Evolutionary conservation across 2,888 invertebrate species (phyloP).

Genomic region (Priocnemis perturbator): DNA sequence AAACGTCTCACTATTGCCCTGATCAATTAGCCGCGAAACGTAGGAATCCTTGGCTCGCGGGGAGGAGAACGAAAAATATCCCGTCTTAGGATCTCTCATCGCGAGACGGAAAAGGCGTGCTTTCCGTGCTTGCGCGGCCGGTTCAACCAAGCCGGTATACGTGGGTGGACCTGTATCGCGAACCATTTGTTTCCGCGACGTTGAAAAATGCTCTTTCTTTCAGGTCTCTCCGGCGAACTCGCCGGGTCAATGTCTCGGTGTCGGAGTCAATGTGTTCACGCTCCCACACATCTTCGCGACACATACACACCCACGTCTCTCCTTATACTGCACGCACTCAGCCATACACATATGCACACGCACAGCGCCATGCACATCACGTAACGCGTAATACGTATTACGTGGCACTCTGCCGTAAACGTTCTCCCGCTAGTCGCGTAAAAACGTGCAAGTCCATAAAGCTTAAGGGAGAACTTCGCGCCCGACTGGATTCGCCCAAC

Average conservation of each 20-base stretch:
- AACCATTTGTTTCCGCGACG: constrained; percentile 61
- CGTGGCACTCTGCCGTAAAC: constrained; percentile 21
- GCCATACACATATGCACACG: constrained; percentile 18
- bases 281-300: background rate
- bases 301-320: constrained; percentile 18
- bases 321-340: background rate
- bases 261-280: constrained; percentile 3
- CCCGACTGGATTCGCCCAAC: background rate
- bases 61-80: too few relatives aligned
- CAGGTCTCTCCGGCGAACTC: constrained; percentile 23
- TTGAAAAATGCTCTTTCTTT: constrained; percentile 62
- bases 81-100: background rate
- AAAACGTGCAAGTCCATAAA: constrained; percentile 31
- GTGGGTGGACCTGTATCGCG: constrained; percentile 53
- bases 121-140: constrained; percentile 32
- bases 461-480: constrained; percentile 1
- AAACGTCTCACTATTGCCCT: too few relatives aligned
- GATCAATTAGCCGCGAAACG: too few relatives aligned
- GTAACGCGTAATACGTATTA: constrained; percentile 9
- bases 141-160: constrained; percentile 12
- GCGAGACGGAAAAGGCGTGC: constrained; percentile 6
- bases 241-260: constrained; percentile 49
- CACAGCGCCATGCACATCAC: background rate
- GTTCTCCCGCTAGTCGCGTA: constrained; percentile 16
- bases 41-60: too few relatives aligned